These are phyloP conservation scores for Acromyrmex charruanus DNA, from an alignment of 1,140 invertebrate genomes.

Conservation along the genomic window DNA sequence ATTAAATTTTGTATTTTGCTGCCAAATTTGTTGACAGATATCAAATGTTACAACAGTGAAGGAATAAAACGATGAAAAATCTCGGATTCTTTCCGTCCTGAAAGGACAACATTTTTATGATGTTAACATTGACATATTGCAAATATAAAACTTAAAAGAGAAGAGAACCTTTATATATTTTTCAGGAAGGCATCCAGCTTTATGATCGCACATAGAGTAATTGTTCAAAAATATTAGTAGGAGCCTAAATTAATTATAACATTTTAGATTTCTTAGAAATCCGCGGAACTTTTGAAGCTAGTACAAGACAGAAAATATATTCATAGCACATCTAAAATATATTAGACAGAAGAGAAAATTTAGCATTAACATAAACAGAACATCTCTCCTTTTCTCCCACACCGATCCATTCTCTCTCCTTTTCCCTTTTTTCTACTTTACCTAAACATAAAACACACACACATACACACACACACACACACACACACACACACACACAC, in stretches of 20 bases:
- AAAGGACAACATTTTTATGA: neutral
- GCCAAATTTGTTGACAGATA: neutral
- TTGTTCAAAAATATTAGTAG: slow-evolving; percentile 8
- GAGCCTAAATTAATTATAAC: neutral
- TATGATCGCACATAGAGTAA: neutral
- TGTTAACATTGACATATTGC: neutral
- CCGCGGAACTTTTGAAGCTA: neutral
- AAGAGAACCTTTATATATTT: neutral
- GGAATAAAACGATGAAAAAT: neutral
- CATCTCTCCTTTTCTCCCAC: neutral
- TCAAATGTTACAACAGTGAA: neutral
- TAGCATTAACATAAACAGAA: neutral
- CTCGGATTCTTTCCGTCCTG: neutral
- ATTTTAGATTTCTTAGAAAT: neutral
- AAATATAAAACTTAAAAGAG: neutral
- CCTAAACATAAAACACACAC: neutral
- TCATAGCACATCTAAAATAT: neutral
- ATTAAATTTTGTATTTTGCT: slow-evolving; percentile 9
- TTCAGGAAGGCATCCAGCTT: neutral
- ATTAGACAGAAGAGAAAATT: neutral
- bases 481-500: slow-evolving; percentile 13
- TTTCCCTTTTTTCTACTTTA: neutral
- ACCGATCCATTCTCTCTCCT: neutral
- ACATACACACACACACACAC: neutral
- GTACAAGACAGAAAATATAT: neutral